Percentiles rank a stretch among this genome's conserved stretches.
These are phyloP conservation scores for Ictalurus punctatus DNA, from an alignment of 2,113 vertebrate species.

Conservation along the genomic window DNA sequence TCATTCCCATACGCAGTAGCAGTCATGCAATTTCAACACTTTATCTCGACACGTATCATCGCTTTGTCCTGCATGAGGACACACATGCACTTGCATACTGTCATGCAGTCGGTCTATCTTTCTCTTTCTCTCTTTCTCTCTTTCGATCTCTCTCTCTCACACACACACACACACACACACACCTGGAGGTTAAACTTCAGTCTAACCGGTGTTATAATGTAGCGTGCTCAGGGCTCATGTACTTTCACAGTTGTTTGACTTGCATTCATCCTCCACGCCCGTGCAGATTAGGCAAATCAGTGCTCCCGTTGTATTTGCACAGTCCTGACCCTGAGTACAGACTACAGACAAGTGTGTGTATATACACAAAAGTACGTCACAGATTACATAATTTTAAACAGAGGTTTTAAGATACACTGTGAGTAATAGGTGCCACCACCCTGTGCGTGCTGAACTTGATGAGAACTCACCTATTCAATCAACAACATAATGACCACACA, in stretches of 20 bases:
- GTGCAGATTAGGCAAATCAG: constrained; percentile 22
- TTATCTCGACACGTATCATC: neutral
- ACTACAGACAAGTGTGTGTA: constrained; percentile 8
- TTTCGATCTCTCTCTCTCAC: neutral
- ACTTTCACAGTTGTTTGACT: constrained; percentile 13
- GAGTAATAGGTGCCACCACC: constrained; percentile 24
- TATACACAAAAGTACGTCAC: neutral
- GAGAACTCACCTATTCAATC: constrained; percentile 19
- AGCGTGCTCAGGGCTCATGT: neutral
- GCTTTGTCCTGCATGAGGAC: neutral
- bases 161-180: neutral
- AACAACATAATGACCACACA: constrained; percentile 1
- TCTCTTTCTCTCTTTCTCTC: neutral
- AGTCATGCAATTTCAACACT: constrained; percentile 11
- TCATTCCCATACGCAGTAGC: neutral
- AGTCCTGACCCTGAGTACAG: neutral
- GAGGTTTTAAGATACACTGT: neutral
- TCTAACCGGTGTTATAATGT: neutral
- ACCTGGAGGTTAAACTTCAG: neutral
- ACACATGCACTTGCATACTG: neutral
- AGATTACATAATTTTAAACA: constrained; percentile 11
- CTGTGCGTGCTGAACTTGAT: constrained; percentile 11
- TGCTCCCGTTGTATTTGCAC: neutral
- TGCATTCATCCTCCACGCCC: constrained; percentile 2
- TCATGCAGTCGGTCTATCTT: neutral